Percentiles rank a stretch among this genome's conserved stretches.
Evolutionary conservation across 2,888 invertebrate species (phyloP).

Genomic region (Boloria euphrosyne): DNA sequence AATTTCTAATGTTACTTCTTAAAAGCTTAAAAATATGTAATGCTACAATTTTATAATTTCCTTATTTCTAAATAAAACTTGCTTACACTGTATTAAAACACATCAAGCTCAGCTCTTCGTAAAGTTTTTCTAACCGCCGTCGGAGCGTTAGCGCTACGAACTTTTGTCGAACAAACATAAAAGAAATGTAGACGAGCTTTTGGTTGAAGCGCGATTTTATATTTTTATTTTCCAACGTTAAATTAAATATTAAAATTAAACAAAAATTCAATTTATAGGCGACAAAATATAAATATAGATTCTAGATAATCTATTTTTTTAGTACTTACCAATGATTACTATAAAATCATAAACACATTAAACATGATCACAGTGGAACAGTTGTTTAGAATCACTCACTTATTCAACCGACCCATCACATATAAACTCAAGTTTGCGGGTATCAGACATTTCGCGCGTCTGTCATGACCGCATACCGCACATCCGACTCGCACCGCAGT

Average conservation of each 20-base stretch:
- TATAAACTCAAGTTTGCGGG: conserved; percentile 44
- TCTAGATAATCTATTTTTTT: neutral
- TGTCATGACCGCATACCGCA: conserved; percentile 58
- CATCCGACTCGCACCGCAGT: conserved; percentile 60
- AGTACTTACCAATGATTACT: conserved; percentile 77
- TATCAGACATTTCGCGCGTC: conserved; percentile 63
- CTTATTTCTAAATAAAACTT: conserved; percentile 9
- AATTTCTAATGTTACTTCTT: no score
- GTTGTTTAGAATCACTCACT: conserved; percentile 57
- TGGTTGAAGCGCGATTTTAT: neutral
- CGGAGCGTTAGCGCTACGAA: conserved; percentile 21
- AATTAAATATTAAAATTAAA: neutral
- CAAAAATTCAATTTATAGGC: neutral
- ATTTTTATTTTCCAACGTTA: neutral
- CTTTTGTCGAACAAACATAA: conserved; percentile 20
- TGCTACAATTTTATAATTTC: conserved; percentile 5
- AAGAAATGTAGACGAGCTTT: conserved; percentile 11
- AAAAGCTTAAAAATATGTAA: no score
- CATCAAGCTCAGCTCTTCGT: conserved; percentile 12
- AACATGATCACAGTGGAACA: conserved; percentile 53
- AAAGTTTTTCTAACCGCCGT: conserved; percentile 23
- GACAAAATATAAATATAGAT: neutral
- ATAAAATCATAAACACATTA: conserved; percentile 75
- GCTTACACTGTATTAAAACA: conserved; percentile 17
- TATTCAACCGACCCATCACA: conserved; percentile 58